These are phyloP conservation scores for Phoenicopterus ruber DNA, from an alignment of 2,113 vertebrate species.

Conservation along the genomic window DNA sequence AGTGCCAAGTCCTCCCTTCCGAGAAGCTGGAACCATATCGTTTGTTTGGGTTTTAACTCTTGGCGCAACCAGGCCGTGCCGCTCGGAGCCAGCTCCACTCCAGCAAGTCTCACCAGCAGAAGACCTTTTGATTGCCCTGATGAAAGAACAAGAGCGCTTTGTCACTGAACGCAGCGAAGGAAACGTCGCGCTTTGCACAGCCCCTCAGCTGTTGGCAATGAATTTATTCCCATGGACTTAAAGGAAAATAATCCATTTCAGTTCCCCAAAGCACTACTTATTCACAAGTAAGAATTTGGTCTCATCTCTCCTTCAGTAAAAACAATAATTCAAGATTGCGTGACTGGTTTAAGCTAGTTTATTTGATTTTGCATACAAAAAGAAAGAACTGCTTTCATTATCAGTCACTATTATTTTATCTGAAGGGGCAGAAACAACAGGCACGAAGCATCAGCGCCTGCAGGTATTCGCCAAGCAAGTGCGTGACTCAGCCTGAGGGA, in stretches of 20 bases:
- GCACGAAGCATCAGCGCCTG: background rate
- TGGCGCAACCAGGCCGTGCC: conserved; percentile 79
- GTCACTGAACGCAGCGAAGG: background rate
- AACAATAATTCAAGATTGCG: background rate
- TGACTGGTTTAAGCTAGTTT: background rate
- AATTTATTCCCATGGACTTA: background rate
- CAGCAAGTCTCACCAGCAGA: conserved; percentile 83
- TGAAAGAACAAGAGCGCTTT: background rate
- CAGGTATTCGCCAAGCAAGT: background rate
- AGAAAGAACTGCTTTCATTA: background rate
- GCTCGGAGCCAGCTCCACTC: conserved; percentile 83
- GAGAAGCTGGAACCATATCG: conserved; percentile 89
- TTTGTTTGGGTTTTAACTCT: conserved; percentile 75
- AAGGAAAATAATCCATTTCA: background rate
- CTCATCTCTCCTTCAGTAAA: background rate
- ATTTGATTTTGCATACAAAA: background rate
- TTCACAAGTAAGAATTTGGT: background rate
- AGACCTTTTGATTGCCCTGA: conserved; percentile 72
- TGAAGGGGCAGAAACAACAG: background rate
- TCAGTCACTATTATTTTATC: background rate
- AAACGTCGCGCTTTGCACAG: background rate
- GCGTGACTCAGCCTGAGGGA: background rate
- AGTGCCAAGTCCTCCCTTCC: conserved; percentile 78
- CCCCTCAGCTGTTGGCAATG: accelerated
- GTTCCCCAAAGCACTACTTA: background rate